Evolutionary conservation across 2,888 invertebrate genomes (phyloP).

Genomic region (Drosophila infuscata): DNA sequence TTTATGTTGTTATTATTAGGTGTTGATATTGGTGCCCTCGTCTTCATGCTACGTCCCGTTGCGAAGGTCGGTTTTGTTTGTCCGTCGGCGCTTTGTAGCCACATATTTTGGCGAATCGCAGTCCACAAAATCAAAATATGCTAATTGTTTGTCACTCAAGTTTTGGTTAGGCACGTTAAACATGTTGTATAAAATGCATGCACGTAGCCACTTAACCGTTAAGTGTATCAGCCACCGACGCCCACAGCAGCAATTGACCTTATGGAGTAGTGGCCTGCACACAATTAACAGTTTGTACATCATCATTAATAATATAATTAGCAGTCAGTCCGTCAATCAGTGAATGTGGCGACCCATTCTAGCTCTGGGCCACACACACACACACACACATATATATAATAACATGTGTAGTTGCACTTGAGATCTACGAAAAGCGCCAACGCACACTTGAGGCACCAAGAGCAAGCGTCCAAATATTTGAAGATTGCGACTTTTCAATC

Average conservation of each 20-base stretch:
- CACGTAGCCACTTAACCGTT: slow-evolving; percentile 63
- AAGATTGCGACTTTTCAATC: slow-evolving; percentile 30
- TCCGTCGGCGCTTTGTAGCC: slow-evolving; percentile 22
- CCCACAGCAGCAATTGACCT: slow-evolving; percentile 58
- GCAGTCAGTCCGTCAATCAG: slow-evolving; percentile 11
- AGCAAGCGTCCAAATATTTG: slow-evolving; percentile 37
- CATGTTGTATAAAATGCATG: slow-evolving; percentile 58
- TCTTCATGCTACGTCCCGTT: slow-evolving; percentile 63
- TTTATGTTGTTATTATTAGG: slow-evolving; percentile 4
- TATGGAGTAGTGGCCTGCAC: slow-evolving; percentile 21
- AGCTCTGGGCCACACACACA: slow-evolving; percentile 37
- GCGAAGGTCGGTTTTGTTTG: slow-evolving; percentile 58
- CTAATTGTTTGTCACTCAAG: slow-evolving; percentile 71
- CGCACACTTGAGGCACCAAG: slow-evolving; percentile 45
- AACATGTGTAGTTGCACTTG: slow-evolving; percentile 16
- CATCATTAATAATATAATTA: slow-evolving; percentile 53
- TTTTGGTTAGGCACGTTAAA: slow-evolving; percentile 59
- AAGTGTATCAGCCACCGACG: slow-evolving; percentile 51
- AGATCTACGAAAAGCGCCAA: slow-evolving; percentile 39
- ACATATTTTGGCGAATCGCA: slow-evolving; percentile 43
- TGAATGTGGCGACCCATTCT: slow-evolving; percentile 55
- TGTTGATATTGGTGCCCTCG: slow-evolving; percentile 32
- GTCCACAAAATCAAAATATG: slow-evolving; percentile 44
- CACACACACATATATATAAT: background rate
- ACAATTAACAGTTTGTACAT: slow-evolving; percentile 37